These are phyloP conservation scores for Uropetala carovei DNA, from an alignment of 2,888 invertebrate species.

Conservation along the genomic window DNA sequence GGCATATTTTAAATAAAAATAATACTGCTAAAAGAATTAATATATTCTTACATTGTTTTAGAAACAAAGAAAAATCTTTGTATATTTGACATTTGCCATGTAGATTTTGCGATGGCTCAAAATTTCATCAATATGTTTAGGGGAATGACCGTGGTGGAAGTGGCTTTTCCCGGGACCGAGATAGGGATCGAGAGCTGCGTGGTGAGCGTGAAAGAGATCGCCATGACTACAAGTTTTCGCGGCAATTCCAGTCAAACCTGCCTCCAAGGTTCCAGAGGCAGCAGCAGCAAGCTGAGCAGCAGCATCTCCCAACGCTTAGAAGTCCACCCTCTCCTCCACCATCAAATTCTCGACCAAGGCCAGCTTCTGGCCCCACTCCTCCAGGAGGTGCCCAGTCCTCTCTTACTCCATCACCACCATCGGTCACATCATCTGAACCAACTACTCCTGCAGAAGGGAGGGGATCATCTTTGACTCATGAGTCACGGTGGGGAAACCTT, in stretches of 20 bases:
- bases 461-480: constrained; percentile 3
- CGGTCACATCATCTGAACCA: constrained; percentile 64
- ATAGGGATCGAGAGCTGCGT: constrained; percentile 69
- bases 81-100: no score
- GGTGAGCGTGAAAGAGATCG: constrained; percentile 72
- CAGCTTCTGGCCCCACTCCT: constrained; percentile 58
- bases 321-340: constrained; percentile 66
- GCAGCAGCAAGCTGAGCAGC: constrained; percentile 80
- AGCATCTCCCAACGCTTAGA: constrained; percentile 64
- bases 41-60: no score
- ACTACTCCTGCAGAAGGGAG: constrained; percentile 31
- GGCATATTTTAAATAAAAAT: no score
- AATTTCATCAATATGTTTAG: not conserved
- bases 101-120: no score
- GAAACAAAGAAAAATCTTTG: no score
- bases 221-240: constrained; percentile 81
- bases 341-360: constrained; percentile 54
- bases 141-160: constrained; percentile 40
- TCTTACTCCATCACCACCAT: constrained; percentile 66
- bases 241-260: constrained; percentile 88
- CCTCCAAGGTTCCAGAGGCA: constrained; percentile 89
- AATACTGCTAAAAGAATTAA: no score
- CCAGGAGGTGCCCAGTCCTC: constrained; percentile 64
- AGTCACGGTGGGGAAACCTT: constrained; percentile 40
- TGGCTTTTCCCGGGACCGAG: constrained; percentile 67